Conservation (phyloP, 2,888 invertebrate species). For the Callosobruchus maculatus region DNA sequence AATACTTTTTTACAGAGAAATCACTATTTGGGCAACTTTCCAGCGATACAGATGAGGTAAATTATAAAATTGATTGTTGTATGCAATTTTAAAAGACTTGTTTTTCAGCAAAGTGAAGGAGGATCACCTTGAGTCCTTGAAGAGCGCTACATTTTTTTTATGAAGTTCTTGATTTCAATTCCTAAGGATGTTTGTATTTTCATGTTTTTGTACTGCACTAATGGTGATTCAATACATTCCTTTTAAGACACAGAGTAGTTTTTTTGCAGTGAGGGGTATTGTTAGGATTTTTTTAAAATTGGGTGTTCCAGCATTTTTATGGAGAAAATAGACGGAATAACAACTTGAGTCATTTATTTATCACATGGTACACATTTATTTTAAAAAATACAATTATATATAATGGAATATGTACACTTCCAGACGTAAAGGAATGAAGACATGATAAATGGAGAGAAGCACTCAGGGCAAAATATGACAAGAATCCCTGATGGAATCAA, state of each 20-base stretch:
- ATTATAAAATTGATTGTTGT: not conserved
- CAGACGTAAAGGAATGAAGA: not conserved
- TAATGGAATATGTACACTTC: not conserved
- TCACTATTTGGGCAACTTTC: constrained; percentile 24
- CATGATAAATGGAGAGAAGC: not conserved
- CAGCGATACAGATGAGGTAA: constrained; percentile 21
- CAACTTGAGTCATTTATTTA: not conserved
- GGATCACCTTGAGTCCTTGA: not conserved
- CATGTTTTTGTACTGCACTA: no score
- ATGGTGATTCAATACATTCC: no score
- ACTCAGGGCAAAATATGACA: not conserved
- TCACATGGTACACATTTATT: not conserved
- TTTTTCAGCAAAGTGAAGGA: not conserved
- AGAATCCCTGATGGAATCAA: not conserved
- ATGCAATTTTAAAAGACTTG: not conserved
- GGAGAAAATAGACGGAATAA: no score
- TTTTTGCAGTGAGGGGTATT: no score
- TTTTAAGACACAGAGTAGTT: no score
- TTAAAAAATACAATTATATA: not conserved
- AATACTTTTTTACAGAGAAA: constrained; percentile 25
- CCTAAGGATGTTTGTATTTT: no score
- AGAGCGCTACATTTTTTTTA: not conserved
- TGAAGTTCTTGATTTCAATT: not conserved
- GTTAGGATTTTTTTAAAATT: no score
- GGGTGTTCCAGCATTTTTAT: no score